Percentiles rank a stretch among this genome's conserved stretches.
Conservation (phyloP, 2,113 vertebrate species). For the Rafetus swinhoei region DNA sequence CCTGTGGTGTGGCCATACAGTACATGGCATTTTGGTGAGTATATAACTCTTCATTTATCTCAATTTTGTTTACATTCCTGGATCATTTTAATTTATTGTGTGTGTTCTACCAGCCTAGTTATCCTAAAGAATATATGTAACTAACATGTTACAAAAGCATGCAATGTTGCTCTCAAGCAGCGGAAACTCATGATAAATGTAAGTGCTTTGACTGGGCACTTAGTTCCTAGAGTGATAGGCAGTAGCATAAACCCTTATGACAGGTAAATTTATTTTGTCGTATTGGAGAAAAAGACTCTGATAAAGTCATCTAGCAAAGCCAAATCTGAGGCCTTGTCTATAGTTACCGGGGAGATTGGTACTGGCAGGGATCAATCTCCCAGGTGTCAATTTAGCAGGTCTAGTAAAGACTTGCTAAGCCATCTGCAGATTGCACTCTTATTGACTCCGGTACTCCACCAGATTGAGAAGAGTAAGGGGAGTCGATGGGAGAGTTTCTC, state of each 20-base stretch:
- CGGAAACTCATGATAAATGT: not conserved
- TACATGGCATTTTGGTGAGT: accelerated
- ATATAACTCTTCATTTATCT: not conserved
- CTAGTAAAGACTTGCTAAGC: too few species aligned
- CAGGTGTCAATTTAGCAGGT: too few species aligned
- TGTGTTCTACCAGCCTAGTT: not conserved
- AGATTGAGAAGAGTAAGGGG: too few species aligned
- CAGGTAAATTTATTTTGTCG: slow-evolving; percentile 17
- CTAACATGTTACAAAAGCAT: not conserved
- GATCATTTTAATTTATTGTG: not conserved
- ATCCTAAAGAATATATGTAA: not conserved
- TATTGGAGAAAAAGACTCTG: slow-evolving; percentile 17
- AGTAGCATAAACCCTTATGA: not conserved
- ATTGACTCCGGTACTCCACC: too few species aligned
- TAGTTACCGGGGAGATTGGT: too few species aligned
- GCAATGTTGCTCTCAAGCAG: accelerated
- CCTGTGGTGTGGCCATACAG: not conserved
- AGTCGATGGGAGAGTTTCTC: too few species aligned
- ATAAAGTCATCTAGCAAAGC: not conserved
- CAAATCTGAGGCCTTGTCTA: not conserved
- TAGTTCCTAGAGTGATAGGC: not conserved
- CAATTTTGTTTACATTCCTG: not conserved
- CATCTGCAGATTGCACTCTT: too few species aligned
- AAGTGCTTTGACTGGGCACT: not conserved
- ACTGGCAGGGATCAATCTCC: too few species aligned